Percentiles rank a stretch among this genome's conserved stretches.
phyloP scores from a whole-genome alignment of 2,113 vertebrate species.

The Sclerurus mexicanus region DNA sequence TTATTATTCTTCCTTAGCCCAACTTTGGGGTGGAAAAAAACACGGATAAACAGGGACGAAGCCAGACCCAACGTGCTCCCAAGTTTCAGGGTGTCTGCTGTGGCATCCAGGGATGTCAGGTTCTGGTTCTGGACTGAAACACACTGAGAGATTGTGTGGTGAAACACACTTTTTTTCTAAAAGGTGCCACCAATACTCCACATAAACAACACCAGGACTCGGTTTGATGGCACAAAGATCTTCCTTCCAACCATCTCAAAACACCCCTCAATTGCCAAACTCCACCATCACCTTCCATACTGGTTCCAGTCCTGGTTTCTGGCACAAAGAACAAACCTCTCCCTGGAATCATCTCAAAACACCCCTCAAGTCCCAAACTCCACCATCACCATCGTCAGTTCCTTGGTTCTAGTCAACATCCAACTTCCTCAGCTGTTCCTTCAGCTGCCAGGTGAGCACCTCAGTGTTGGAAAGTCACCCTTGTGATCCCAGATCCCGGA shows the following conservation, averaged over 20 bases:
- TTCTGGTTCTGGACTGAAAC: rapidly evolving
- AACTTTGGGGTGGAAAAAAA: too few species aligned
- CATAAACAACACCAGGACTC: not conserved
- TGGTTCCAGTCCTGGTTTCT: too few species aligned
- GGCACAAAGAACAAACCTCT: too few species aligned
- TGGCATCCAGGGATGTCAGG: rapidly evolving
- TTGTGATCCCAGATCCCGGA: not conserved
- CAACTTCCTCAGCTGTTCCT: not conserved
- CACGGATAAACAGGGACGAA: rapidly evolving
- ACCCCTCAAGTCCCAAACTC: not conserved
- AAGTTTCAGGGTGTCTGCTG: not conserved
- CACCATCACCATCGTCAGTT: not conserved
- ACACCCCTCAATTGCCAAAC: too few species aligned
- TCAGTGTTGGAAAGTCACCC: not conserved
- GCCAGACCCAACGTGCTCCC: rapidly evolving
- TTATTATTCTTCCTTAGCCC: not conserved
- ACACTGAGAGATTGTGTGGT: too few species aligned
- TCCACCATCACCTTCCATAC: too few species aligned
- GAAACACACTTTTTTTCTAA: too few species aligned
- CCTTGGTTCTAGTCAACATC: rapidly evolving
- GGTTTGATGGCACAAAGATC: rapidly evolving
- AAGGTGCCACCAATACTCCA: too few species aligned
- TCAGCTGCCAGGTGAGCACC: rapidly evolving
- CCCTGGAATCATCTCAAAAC: not conserved
- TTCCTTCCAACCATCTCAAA: not conserved